Base-by-base conservation (phyloP, 2,113 vertebrate species). In the Siniperca knerii region DNA sequence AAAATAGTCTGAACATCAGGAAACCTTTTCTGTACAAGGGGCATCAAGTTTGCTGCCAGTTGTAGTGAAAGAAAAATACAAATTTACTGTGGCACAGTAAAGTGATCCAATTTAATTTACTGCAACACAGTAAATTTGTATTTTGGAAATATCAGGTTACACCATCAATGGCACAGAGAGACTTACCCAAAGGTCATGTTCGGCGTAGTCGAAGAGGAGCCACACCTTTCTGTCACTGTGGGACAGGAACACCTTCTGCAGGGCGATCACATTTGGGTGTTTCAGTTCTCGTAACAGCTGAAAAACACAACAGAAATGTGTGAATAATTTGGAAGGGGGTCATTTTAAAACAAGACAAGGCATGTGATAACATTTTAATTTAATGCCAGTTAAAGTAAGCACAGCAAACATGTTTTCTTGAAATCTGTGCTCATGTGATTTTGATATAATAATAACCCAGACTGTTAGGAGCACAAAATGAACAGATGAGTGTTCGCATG, bases 201-300 rank as follows among this genome's bases (percentile, higher is more conserved):
- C 98, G 7, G 98, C 98, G 5, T 99, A 99, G 94, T 99, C 98
- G 82, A 99, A 99, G 79, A 99, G 97, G 90, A 99, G 98, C 98
- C 98, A 99, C 52, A 99, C 98, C 95, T 99, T 99, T 88, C 98
- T 97, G 94, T 99, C 98, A 46, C 98, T 98, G 80, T 99, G 98
- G 87, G 98, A 99, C 92, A 99, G 96, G 94, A 99, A 99, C 88
- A 99, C 98, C 88, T 99, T 99, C 91, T 99, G 98, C 94, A 99
- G 97, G 91, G 98, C 98, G 93, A 99, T 99, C 90, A 99, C 98
- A 72, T 99, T 99, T 52, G 97, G 97, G 93, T 99, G 98, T 94
- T 99, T 99, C 87, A 99, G 96, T 90, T 99, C 98, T 87, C 98
- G 96, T 79, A 99, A 95, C 93, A 99, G 96, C 98, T 99, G 96